Percentiles rank a stretch among this genome's conserved stretches.
Conservation (phyloP, 2,113 vertebrate genomes). For the Actinemys pallida region DNA sequence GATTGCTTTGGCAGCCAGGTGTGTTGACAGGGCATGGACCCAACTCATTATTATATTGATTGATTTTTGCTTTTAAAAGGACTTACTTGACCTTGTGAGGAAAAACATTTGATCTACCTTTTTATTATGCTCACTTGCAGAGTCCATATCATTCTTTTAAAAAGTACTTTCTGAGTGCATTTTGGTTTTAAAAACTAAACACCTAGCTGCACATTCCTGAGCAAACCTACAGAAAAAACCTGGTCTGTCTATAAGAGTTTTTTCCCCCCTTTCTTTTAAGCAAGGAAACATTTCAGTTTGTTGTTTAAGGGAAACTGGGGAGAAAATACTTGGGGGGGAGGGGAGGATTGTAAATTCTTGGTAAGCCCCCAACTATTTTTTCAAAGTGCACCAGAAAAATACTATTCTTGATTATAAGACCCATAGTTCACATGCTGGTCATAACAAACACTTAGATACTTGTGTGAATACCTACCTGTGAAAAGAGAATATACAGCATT, state of each 20-base stretch:
- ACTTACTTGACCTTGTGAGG: constrained; percentile 37
- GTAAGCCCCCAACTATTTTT: background rate
- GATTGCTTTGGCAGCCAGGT: background rate
- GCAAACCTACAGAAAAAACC: background rate
- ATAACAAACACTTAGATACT: background rate
- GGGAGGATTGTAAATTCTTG: background rate
- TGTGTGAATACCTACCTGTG: background rate
- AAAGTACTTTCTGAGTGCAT: background rate
- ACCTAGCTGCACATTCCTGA: background rate
- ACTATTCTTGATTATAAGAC: background rate
- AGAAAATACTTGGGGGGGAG: background rate
- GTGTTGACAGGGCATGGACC: background rate
- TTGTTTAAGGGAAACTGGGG: background rate
- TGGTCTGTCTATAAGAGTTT: background rate
- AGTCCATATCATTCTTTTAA: background rate
- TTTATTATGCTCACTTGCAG: background rate
- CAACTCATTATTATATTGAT: background rate
- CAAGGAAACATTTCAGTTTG: background rate
- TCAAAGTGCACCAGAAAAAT: background rate
- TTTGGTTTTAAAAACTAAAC: background rate
- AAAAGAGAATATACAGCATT: background rate
- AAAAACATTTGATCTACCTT: background rate
- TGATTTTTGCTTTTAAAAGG: constrained; percentile 6
- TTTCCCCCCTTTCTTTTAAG: background rate
- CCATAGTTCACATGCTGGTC: background rate